Evolutionary conservation across 1,140 invertebrate genomes (phyloP).

Genomic region (Wasmannia auropunctata): DNA sequence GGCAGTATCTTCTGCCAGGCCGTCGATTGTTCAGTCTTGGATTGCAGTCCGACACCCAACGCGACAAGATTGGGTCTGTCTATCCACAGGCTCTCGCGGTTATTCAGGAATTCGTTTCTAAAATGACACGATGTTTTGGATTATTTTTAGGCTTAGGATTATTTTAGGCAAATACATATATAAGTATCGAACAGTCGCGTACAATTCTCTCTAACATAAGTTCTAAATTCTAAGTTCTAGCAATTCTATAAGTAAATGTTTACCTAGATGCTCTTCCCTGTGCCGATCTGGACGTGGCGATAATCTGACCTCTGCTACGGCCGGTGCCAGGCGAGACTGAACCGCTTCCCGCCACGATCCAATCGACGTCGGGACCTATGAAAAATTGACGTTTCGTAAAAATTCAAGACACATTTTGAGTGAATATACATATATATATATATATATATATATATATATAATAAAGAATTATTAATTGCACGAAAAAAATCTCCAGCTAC

Average conservation of each 20-base stretch:
- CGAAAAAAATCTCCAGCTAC: not conserved
- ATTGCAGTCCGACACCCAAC: slow-evolving; percentile 68
- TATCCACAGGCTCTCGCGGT: slow-evolving; percentile 59
- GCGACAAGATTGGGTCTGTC: slow-evolving; percentile 71
- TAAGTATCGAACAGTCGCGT: not conserved
- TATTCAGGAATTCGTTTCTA: slow-evolving; percentile 59
- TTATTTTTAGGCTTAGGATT: too few species aligned
- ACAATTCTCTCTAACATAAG: too few species aligned
- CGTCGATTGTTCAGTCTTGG: slow-evolving; percentile 66
- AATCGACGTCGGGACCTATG: slow-evolving; percentile 89
- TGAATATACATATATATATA: too few species aligned
- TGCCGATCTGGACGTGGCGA: slow-evolving; percentile 72
- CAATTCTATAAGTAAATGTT: too few species aligned
- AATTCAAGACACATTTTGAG: not conserved
- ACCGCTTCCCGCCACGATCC: slow-evolving; percentile 89
- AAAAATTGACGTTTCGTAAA: not conserved
- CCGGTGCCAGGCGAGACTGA: slow-evolving; percentile 86
- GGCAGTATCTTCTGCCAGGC: slow-evolving; percentile 76
- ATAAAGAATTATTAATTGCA: not conserved
- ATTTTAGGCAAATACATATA: not conserved
- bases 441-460: not conserved
- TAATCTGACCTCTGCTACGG: slow-evolving; percentile 77
- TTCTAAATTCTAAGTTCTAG: too few species aligned
- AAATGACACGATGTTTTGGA: slow-evolving; percentile 23
- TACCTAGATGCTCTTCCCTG: slow-evolving; percentile 71